Evolutionary conservation across 1,140 invertebrate genomes (phyloP), one percentile per base, ranked within the genome.

Genomic region (Anthonomus grandis): DNA sequence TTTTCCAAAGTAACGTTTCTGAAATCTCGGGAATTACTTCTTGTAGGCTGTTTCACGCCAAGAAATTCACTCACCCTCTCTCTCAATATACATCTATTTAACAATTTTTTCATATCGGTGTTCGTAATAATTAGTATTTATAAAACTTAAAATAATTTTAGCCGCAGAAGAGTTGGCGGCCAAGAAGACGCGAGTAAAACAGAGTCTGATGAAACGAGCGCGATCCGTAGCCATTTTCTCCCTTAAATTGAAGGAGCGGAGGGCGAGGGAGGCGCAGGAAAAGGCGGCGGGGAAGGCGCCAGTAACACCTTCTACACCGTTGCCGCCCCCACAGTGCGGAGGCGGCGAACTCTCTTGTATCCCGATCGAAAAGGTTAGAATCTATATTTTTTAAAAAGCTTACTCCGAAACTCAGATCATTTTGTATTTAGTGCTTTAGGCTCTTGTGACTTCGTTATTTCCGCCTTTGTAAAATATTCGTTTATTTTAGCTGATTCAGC

Each of bases 191-290:
- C 76, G 86, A 27, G 84, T 86, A 0, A 86, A 85, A 57, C 84
- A 86, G 41, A 83, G 81, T 58, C 69, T 91, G 38, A 87, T 91
- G 74, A 91, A 90, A 70, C 79, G 88, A 39, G 89, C 89, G 3
- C 77, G 87, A 8, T 89, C 86, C 1, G 88, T 91, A 21, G 88
- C 87, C 6, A 87, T 91, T 60, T 91, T 91, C 71, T 90, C 88
- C 1, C 71, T 90, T 18, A 89, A 89, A 46, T 68, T 90, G 44
- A 86, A 88, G 55, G 85, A 88, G 59, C 78, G 86, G 25, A 76
- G 88, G 37, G 87, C 88, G 17, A 78, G 86, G 1, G 87, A 87
- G 47, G 85, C 85, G 0, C 83, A 84, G 50, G 78, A 82, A 52
- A 83, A 81, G 54, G 81, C 81, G 3, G 68, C 61, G 15, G n/a